Conservation (phyloP, 1,140 invertebrate species). For the Xylocopa sonorina region DNA sequence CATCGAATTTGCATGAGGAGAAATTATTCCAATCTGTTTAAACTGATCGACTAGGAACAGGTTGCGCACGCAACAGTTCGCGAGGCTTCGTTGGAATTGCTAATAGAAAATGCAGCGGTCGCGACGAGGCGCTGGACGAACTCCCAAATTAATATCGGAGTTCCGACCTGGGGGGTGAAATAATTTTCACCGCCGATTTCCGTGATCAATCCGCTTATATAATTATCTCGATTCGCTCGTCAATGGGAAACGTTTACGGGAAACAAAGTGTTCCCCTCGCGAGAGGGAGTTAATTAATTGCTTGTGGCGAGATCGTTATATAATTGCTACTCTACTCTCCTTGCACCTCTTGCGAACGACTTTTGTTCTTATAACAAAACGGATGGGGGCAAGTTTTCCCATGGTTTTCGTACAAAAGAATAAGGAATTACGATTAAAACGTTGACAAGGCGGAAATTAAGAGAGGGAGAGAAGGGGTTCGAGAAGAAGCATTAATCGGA, state of each 20-base stretch:
- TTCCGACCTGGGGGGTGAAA: accelerated
- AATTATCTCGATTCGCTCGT: slow-evolving; percentile 21
- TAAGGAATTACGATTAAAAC: slow-evolving; percentile 60
- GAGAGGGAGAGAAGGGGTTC: not conserved
- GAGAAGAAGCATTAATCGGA: slow-evolving; percentile 55
- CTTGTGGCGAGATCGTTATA: not conserved
- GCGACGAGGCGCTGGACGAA: too few relatives aligned
- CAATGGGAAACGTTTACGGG: slow-evolving; percentile 24
- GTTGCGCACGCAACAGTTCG: too few relatives aligned
- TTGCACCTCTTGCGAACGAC: slow-evolving; percentile 32
- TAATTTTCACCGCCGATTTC: not conserved
- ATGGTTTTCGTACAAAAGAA: slow-evolving; percentile 40
- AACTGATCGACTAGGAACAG: not conserved
- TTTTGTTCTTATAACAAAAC: slow-evolving; percentile 58
- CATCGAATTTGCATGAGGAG: slow-evolving; percentile 1
- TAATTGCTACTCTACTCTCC: not conserved
- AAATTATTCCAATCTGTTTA: not conserved
- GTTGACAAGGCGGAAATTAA: not conserved
- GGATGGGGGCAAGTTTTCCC: slow-evolving; percentile 53
- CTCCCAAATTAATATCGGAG: not conserved
- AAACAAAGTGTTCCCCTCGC: not conserved
- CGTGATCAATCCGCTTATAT: not conserved
- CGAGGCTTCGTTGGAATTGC: not conserved
- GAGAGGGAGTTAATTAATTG: slow-evolving; percentile 40
- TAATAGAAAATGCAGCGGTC: not conserved